Percentiles rank a stretch among this genome's conserved stretches.
These are phyloP conservation scores for Atrina japonica DNA, from an alignment of 2,888 invertebrate species.

Conservation along the genomic window DNA sequence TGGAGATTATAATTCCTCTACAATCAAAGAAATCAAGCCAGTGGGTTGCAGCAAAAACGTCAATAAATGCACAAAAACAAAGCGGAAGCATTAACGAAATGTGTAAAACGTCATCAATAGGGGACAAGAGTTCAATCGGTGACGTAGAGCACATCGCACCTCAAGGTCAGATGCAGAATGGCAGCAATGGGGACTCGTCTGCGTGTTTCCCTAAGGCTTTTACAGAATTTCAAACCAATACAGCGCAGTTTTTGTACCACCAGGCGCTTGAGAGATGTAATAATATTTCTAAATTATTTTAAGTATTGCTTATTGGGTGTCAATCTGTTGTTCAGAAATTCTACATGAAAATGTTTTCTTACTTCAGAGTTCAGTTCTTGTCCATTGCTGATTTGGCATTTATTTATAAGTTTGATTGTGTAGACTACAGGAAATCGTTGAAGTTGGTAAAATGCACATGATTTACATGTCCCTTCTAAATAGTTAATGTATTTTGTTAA, in stretches of 20 bases:
- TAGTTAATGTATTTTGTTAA: too few species aligned
- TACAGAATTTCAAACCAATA: not conserved
- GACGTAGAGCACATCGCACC: conserved; percentile 18
- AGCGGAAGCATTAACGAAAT: conserved; percentile 28
- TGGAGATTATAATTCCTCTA: not conserved
- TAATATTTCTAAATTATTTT: not conserved
- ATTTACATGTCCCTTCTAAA: too few species aligned
- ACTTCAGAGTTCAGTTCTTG: too few species aligned
- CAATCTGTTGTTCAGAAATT: too few species aligned
- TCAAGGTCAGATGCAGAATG: conserved; percentile 8
- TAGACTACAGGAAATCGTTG: too few species aligned
- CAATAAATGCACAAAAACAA: conserved; percentile 21
- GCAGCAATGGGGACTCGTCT: not conserved
- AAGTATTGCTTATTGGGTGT: too few species aligned
- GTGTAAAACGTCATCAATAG: conserved; percentile 23
- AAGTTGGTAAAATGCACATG: too few species aligned
- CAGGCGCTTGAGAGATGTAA: conserved; percentile 5
- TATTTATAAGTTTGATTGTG: too few species aligned
- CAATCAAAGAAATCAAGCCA: not conserved
- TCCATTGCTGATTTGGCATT: too few species aligned
- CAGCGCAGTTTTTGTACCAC: conserved; percentile 2
- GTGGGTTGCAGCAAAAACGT: conserved; percentile 12
- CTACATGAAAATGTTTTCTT: too few species aligned
- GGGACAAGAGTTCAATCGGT: too few species aligned
- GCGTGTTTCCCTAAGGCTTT: not conserved